Evolutionary conservation across 2,113 vertebrate species (phyloP).

Genomic region (Crypturellus undulatus): DNA sequence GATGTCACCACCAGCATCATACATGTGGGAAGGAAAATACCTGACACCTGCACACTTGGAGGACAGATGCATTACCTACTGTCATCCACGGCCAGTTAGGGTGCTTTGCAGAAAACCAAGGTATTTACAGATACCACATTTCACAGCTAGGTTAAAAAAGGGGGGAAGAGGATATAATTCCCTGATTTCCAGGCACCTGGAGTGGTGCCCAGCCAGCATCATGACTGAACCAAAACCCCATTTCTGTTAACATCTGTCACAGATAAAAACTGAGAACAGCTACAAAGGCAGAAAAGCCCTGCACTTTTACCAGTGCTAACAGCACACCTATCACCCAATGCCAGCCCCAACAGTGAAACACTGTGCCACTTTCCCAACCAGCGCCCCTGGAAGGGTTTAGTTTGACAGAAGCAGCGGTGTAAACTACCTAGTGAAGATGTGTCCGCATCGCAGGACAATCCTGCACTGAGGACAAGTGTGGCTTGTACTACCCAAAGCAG

Average conservation of each 20-base stretch:
- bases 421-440: rapidly evolving
- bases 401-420: neutral
- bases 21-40: rapidly evolving
- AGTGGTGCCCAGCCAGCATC: neutral
- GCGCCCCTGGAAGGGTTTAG: neutral
- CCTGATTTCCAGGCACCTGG: neutral
- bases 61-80: neutral
- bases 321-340: neutral
- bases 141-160: neutral
- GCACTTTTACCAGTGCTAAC: rapidly evolving
- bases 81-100: neutral
- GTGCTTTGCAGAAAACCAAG: neutral
- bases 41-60: neutral
- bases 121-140: neutral
- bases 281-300: neutral
- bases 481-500: neutral
- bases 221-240: rapidly evolving
- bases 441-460: rapidly evolving
- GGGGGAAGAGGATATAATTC: rapidly evolving
- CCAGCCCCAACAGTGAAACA: neutral
- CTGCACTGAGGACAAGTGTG: neutral
- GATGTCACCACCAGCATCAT: neutral
- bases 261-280: neutral
- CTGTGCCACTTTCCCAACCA: rapidly evolving
- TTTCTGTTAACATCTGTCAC: neutral